Evolutionary conservation across 2,113 vertebrate species (phyloP).

Genomic region (Ursus arctos): DNA sequence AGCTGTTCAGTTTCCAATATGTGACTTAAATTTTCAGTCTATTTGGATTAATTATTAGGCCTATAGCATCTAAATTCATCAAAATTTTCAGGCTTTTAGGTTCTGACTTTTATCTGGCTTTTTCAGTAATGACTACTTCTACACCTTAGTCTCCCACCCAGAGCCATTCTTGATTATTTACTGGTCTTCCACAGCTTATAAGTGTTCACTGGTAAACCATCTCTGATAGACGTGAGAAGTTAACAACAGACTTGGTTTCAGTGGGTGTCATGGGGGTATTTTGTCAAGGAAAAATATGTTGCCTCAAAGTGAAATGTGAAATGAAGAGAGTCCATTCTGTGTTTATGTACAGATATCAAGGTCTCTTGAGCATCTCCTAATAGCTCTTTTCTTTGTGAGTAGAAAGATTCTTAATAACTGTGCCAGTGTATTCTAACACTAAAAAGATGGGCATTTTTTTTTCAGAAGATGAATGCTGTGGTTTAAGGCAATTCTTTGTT

Average conservation of each 20-base stretch:
- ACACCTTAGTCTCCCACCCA: background rate
- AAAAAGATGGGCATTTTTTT: background rate
- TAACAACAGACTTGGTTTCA: background rate
- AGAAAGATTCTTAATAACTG: slow-evolving; percentile 30
- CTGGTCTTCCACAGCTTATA: background rate
- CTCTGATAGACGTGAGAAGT: background rate
- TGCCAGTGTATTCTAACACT: background rate
- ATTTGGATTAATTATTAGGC: background rate
- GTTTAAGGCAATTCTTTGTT: background rate
- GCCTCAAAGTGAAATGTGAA: background rate
- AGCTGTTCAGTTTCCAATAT: background rate
- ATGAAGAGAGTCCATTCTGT: background rate
- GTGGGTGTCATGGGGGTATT: background rate
- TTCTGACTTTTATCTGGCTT: background rate
- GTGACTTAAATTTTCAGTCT: background rate
- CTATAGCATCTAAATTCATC: background rate
- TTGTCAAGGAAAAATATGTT: slow-evolving; percentile 37
- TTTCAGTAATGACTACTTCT: slow-evolving; percentile 16
- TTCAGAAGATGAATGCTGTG: background rate
- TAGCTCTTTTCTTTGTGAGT: background rate
- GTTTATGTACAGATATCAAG: background rate
- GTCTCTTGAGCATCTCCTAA: background rate
- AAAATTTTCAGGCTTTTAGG: background rate
- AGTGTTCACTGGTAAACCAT: background rate
- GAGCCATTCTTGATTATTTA: background rate